These are phyloP conservation scores for Acanthacorydalis orientalis DNA, from an alignment of 2,888 invertebrate species.

Conservation along the genomic window DNA sequence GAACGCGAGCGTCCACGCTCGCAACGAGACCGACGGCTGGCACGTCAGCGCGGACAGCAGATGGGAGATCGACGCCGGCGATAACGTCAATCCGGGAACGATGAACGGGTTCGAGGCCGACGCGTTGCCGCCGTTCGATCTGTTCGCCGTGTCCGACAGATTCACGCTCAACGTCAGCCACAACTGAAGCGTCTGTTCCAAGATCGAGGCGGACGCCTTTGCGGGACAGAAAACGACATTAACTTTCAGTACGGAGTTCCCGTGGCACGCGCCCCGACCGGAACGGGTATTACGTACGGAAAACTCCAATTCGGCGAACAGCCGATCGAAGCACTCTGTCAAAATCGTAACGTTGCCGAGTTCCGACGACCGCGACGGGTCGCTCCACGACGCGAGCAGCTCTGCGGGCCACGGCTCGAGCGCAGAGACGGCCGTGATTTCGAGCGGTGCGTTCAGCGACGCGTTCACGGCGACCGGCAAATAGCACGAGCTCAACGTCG, in stretches of 20 bases:
- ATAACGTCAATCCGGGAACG: conserved; percentile 47
- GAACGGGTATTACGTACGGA: conserved; percentile 22
- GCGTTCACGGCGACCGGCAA: conserved; percentile 35
- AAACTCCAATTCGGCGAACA: conserved; percentile 47
- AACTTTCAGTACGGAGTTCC: too few species aligned
- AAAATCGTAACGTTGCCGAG: conserved; percentile 39
- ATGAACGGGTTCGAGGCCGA: conserved; percentile 31
- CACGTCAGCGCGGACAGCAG: conserved; percentile 48
- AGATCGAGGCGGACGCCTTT: conserved; percentile 52
- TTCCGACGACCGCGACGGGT: conserved; percentile 29
- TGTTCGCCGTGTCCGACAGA: conserved; percentile 7
- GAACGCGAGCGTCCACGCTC: conserved; percentile 66
- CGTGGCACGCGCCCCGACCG: too few species aligned
- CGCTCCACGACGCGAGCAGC: conserved; percentile 30
- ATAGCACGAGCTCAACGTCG: conserved; percentile 46
- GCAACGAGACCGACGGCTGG: conserved; percentile 47
- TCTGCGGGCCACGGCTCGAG: conserved; percentile 27
- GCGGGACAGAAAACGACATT: conserved; percentile 11
- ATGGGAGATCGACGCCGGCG: conserved; percentile 44
- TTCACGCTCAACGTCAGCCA: conserved; percentile 53
- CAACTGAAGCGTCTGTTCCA: conserved; percentile 70
- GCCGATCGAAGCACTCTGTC: conserved; percentile 47
- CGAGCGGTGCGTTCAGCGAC: conserved; percentile 19
- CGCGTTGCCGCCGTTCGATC: too few species aligned
- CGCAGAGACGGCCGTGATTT: conserved; percentile 24